These are phyloP conservation scores for Euwallacea similis DNA, from an alignment of 1,140 invertebrate genomes.

Conservation along the genomic window DNA sequence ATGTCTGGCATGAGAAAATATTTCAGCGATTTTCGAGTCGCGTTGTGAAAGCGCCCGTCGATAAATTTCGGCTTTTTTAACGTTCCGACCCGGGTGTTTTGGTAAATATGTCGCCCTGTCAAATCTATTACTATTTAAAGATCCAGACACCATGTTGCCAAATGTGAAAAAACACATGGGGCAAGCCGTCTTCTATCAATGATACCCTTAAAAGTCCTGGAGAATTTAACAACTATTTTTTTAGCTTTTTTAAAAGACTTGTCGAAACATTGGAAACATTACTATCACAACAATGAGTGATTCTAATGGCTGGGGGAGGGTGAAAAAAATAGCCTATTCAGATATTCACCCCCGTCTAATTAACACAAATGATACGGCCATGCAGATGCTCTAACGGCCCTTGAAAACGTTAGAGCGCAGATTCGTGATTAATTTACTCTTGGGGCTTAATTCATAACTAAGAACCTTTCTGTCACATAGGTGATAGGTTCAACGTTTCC, in stretches of 20 bases:
- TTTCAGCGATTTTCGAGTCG: conserved; percentile 33
- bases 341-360: conserved; percentile 16
- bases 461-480: not conserved
- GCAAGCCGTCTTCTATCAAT: conserved; percentile 5
- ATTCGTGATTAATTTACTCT: conserved; percentile 24
- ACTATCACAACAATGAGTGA: conserved; percentile 23
- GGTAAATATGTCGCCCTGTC: conserved; percentile 35
- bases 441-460: conserved; percentile 11
- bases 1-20: conserved; percentile 33
- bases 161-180: conserved; percentile 42
- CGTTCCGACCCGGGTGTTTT: conserved; percentile 26
- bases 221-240: conserved; percentile 9
- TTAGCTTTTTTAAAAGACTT: conserved; percentile 12
- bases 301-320: conserved; percentile 17
- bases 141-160: conserved; percentile 43
- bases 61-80: conserved; percentile 36
- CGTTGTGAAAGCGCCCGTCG: conserved; percentile 31
- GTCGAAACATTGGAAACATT: conserved; percentile 22
- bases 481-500: too few species aligned
- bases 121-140: conserved; percentile 46
- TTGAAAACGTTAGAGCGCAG: conserved; percentile 13
- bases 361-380: too few species aligned
- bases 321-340: conserved; percentile 17
- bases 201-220: conserved; percentile 9
- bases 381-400: conserved; percentile 18